Percentiles rank a stretch among this genome's conserved stretches.
Evolutionary conservation across 2,888 invertebrate genomes (phyloP).

Genomic region (Geophilus truncorum): DNA sequence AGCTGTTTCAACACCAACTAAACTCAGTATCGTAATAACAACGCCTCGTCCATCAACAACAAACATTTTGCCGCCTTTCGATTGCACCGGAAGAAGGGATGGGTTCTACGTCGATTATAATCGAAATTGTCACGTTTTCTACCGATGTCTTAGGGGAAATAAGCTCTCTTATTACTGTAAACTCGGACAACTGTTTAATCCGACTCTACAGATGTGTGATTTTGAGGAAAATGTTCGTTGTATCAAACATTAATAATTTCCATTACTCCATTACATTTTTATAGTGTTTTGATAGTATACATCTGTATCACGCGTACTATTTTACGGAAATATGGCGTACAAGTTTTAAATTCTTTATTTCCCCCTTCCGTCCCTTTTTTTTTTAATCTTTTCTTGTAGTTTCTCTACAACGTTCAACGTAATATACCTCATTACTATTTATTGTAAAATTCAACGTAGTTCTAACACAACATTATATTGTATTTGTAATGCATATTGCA

Average conservation of each 20-base stretch:
- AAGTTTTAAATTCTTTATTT: background rate
- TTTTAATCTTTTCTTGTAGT: too few species aligned
- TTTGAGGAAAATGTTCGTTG: slow-evolving; percentile 40
- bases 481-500: background rate
- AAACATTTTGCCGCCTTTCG: slow-evolving; percentile 30
- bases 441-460: background rate
- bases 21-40: background rate
- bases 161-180: slow-evolving; percentile 41
- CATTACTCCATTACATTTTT: background rate
- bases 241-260: background rate
- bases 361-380: too few species aligned
- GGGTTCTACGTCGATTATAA: slow-evolving; percentile 40
- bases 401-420: background rate
- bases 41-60: background rate
- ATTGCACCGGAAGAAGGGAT: slow-evolving; percentile 38
- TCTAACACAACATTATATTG: background rate
- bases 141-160: slow-evolving; percentile 39
- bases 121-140: slow-evolving; percentile 40
- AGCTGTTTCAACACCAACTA: background rate
- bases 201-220: slow-evolving; percentile 39
- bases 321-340: background rate
- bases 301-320: background rate
- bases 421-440: background rate
- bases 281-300: background rate
- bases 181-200: slow-evolving; percentile 39